Conservation (phyloP, 2,888 invertebrate genomes). For the Stenchaetothrips biformis region DNA sequence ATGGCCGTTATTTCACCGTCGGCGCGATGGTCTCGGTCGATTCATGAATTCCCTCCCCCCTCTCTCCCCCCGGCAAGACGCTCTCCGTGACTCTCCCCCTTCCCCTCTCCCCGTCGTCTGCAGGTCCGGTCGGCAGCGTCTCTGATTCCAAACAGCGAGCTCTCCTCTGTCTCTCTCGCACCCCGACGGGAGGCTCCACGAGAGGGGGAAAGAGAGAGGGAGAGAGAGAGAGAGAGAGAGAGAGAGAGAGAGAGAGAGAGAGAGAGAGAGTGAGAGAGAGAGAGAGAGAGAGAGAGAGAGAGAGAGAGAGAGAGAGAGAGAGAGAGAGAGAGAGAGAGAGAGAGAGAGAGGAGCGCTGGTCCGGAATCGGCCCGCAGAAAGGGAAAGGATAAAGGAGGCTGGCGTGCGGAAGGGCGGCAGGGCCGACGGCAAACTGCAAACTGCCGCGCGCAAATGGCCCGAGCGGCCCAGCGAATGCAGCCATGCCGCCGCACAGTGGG, state of each 20-base stretch:
- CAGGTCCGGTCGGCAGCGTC: too few species aligned
- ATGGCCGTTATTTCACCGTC: too few species aligned
- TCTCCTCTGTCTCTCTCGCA: not conserved
- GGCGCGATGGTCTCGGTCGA: too few species aligned
- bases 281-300: slow-evolving; percentile 17
- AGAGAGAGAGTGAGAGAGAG: slow-evolving; percentile 11
- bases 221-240: not conserved
- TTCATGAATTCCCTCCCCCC: too few species aligned
- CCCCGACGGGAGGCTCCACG: not conserved
- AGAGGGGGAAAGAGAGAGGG: not conserved
- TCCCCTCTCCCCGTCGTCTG: too few species aligned
- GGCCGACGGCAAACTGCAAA: not conserved
- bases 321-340: not conserved
- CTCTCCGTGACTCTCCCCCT: too few species aligned
- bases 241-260: slow-evolving; percentile 14
- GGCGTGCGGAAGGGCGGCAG: not conserved
- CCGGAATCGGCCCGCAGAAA: not conserved
- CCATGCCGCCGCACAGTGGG: too few species aligned
- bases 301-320: slow-evolving; percentile 17
- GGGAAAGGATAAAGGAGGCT: not conserved
- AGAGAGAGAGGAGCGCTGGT: not conserved
- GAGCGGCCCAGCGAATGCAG: too few species aligned
- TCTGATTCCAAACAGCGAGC: not conserved
- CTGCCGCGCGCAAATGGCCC: not conserved
- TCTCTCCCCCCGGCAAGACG: too few species aligned